These are phyloP conservation scores for Pegoplata infirma DNA, from an alignment of 2,888 invertebrate species.

Conservation along the genomic window DNA sequence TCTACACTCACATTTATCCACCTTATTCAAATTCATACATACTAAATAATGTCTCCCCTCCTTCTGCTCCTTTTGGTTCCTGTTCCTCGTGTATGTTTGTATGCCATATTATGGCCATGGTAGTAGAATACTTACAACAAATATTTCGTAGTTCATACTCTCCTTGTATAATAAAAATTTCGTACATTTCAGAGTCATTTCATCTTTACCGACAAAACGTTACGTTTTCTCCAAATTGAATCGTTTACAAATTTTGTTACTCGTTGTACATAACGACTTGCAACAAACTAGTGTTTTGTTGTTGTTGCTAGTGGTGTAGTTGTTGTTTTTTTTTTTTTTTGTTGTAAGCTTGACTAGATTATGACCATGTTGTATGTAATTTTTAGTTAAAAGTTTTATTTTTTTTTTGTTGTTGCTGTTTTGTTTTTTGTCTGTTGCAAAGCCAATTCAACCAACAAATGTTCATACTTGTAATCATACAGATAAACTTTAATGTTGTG, in stretches of 20 bases:
- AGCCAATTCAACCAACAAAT: constrained; percentile 22
- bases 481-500: constrained; percentile 21
- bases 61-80: constrained; percentile 1
- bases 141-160: too few relatives aligned
- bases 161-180: too few relatives aligned
- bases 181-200: constrained; percentile 29
- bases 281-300: constrained; percentile 56
- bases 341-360: constrained; percentile 52
- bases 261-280: constrained; percentile 73
- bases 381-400: constrained; percentile 42
- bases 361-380: constrained; percentile 60
- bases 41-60: constrained; percentile 43
- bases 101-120: background rate
- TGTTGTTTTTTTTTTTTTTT: too few relatives aligned
- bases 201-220: constrained; percentile 61
- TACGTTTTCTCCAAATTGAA: constrained; percentile 71
- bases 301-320: constrained; percentile 18
- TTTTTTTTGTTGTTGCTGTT: constrained; percentile 22
- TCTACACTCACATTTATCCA: constrained; percentile 36
- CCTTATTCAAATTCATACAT: constrained; percentile 43
- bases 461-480: constrained; percentile 40
- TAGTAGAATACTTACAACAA: constrained; percentile 11
- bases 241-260: constrained; percentile 75
- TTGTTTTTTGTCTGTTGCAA: constrained; percentile 19
- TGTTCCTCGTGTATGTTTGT: constrained; percentile 31